Evolutionary conservation across 92 coral and sea anemone genomes (phyloP).

Genomic region (Metridium senile): DNA sequence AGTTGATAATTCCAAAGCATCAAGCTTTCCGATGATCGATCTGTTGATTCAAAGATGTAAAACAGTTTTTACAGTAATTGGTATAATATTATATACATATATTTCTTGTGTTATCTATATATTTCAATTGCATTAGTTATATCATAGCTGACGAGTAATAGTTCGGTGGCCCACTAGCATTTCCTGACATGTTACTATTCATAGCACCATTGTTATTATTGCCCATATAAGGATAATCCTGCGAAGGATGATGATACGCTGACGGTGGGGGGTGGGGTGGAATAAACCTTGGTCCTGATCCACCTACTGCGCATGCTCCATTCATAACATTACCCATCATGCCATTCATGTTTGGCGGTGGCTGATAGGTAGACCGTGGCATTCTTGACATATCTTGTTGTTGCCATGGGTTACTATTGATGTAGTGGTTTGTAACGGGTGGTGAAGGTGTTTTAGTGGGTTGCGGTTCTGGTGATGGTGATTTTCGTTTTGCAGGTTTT

Average conservation of each 20-base stretch:
- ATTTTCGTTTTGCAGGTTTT: slow-evolving; percentile 68
- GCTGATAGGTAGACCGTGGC: slow-evolving; percentile 40
- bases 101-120: not conserved
- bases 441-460: slow-evolving; percentile 35
- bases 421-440: slow-evolving; percentile 30
- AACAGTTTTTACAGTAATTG: not conserved
- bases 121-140: slow-evolving; percentile 16
- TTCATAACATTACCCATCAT: slow-evolving; percentile 56
- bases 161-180: slow-evolving; percentile 34
- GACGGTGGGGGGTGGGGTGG: slow-evolving; percentile 55
- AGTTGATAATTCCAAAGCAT: not conserved
- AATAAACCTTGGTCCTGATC: slow-evolving; percentile 49
- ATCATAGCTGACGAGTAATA: slow-evolving; percentile 46
- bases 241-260: slow-evolving; percentile 49
- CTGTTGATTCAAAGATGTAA: not conserved
- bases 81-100: slow-evolving; percentile 10
- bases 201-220: slow-evolving; percentile 19
- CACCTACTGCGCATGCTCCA: slow-evolving; percentile 50
- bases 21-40: slow-evolving; percentile 1
- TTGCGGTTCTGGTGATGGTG: slow-evolving; percentile 65
- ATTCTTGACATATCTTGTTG: slow-evolving; percentile 37
- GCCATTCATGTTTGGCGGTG: slow-evolving; percentile 54
- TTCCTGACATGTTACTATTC: slow-evolving; percentile 32
- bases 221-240: slow-evolving; percentile 51
- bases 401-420: slow-evolving; percentile 53